Conservation (phyloP, 2,797 vertebrate genomes). For the Falco cherrug region DNA sequence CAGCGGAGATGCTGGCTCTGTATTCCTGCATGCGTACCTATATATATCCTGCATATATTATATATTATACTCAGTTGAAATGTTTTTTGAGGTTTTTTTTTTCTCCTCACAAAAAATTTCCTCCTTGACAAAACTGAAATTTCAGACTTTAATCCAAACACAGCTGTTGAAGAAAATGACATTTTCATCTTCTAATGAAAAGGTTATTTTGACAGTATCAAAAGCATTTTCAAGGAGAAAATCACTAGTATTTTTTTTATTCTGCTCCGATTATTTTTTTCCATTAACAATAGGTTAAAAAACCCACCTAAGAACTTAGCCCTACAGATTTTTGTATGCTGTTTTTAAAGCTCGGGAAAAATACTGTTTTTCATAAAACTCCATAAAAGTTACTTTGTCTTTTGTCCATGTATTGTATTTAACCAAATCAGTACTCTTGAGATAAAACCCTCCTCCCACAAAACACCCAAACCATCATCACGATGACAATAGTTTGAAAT, state of each 20-base stretch:
- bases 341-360: neutral
- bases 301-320: rapidly evolving
- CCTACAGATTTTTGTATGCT: neutral
- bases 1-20: slow-evolving; percentile 40
- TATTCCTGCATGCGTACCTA: slow-evolving; percentile 66
- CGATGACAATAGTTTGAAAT: slow-evolving; percentile 19
- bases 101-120: neutral
- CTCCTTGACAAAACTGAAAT: slow-evolving; percentile 27
- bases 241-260: neutral
- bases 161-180: neutral
- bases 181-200: slow-evolving; percentile 39
- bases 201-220: slow-evolving; percentile 25
- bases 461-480: neutral
- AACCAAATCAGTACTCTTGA: neutral
- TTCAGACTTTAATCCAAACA: slow-evolving; percentile 35
- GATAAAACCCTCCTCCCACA: neutral
- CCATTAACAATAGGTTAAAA: neutral
- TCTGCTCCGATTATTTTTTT: neutral
- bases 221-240: neutral
- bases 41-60: slow-evolving; percentile 67
- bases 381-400: neutral
- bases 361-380: neutral
- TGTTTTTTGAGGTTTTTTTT: neutral
- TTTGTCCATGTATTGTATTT: slow-evolving; percentile 37
- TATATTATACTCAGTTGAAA: slow-evolving; percentile 33